Evolutionary conservation across 2,888 invertebrate genomes (phyloP).

Genomic region (Bombylius discolor): DNA sequence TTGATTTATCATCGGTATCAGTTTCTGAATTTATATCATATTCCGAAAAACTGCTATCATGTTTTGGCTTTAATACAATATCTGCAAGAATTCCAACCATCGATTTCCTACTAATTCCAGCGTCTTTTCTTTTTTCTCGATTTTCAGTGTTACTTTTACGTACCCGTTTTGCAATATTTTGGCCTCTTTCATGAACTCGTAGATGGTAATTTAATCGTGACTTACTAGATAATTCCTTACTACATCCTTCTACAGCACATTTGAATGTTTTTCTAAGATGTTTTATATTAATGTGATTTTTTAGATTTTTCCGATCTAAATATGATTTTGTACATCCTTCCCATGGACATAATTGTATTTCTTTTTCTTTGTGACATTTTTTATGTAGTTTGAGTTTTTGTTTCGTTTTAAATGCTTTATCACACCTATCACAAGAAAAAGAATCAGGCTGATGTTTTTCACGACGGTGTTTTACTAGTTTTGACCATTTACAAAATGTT

Average conservation of each 20-base stretch:
- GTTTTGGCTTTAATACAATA: conserved; percentile 19
- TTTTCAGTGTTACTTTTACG: neutral
- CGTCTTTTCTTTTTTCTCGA: conserved; percentile 25
- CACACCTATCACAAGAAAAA: conserved; percentile 23
- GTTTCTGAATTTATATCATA: neutral
- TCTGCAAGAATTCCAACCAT: conserved; percentile 23
- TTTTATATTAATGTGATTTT: conserved; percentile 39
- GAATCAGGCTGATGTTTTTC: conserved; percentile 13
- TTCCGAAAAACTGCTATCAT: neutral
- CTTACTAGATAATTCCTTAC: conserved; percentile 2
- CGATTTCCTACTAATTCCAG: conserved; percentile 23
- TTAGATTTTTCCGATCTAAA: conserved; percentile 42
- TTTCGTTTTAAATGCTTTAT: conserved; percentile 20
- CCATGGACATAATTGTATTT: conserved; percentile 26
- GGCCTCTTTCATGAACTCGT: conserved; percentile 1
- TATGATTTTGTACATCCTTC: conserved; percentile 37
- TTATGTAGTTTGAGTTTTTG: conserved; percentile 16
- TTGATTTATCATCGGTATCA: neutral
- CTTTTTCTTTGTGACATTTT: conserved; percentile 21
- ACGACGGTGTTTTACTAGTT: conserved; percentile 36
- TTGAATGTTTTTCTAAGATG: conserved; percentile 40
- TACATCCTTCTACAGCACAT: conserved; percentile 31
- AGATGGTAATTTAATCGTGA: conserved; percentile 3
- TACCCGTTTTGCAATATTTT: neutral
- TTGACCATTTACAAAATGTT: conserved; percentile 40